Evolutionary conservation across 2,888 invertebrate genomes (phyloP).

Genomic region (Pharmacophagus antenor): DNA sequence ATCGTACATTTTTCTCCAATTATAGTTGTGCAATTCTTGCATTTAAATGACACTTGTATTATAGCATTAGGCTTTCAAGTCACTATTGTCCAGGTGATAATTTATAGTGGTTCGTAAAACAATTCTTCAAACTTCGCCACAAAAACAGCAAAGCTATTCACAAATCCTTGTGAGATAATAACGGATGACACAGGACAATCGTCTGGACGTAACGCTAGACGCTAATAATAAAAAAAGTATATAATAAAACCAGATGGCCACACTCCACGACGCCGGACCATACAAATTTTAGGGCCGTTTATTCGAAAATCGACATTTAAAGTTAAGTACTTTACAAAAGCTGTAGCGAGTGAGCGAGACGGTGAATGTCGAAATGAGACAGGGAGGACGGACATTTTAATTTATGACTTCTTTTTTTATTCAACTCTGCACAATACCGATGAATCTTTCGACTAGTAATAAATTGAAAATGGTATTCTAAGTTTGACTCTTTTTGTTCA

Average conservation of each 20-base stretch:
- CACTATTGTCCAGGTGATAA: conserved; percentile 49
- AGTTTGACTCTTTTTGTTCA: conserved; percentile 65
- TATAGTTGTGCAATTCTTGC: not conserved
- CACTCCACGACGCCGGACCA: conserved; percentile 47
- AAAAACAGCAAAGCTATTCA: conserved; percentile 71
- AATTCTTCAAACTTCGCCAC: conserved; percentile 74
- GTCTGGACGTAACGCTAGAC: conserved; percentile 68
- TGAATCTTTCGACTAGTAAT: conserved; percentile 76
- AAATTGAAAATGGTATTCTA: conserved; percentile 73
- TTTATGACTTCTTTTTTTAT: conserved; percentile 75
- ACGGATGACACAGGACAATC: conserved; percentile 69
- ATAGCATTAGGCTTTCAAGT: conserved; percentile 49
- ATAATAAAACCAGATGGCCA: conserved; percentile 70
- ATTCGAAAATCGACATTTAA: conserved; percentile 71
- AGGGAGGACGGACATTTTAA: conserved; percentile 72
- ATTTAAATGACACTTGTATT: conserved; percentile 31
- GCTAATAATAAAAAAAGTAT: conserved; percentile 55
- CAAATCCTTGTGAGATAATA: conserved; percentile 70
- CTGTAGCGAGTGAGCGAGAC: conserved; percentile 58
- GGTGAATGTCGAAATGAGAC: conserved; percentile 48
- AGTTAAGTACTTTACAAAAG: conserved; percentile 69
- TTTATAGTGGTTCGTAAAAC: conserved; percentile 75
- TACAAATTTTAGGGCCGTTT: conserved; percentile 67
- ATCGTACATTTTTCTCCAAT: not conserved
- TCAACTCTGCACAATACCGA: conserved; percentile 65